These are phyloP conservation scores for Chloropsis cyanopogon DNA, from an alignment of 2,113 vertebrate species.

Conservation along the genomic window DNA sequence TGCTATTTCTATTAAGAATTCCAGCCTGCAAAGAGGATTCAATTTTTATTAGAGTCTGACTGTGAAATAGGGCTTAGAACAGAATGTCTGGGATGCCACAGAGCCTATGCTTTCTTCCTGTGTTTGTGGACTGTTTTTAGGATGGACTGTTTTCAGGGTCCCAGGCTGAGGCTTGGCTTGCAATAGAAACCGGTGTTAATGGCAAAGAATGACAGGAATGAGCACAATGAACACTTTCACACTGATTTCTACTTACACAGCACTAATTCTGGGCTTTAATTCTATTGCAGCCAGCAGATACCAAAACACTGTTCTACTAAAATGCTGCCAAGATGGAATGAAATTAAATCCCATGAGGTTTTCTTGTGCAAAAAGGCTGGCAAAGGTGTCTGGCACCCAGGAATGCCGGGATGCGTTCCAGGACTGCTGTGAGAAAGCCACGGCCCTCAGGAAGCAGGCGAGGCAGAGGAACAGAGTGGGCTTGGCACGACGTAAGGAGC, in stretches of 20 bases:
- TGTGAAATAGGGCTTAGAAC: not conserved
- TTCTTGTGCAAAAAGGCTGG: conserved; percentile 1
- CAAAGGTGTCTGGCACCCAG: not conserved
- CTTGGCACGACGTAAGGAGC: conserved; percentile 66
- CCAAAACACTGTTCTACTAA: not conserved
- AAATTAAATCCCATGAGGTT: conserved; percentile 34
- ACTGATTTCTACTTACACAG: not conserved
- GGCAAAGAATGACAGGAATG: not conserved
- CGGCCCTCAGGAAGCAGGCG: not conserved
- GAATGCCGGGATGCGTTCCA: not conserved
- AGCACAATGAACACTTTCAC: not conserved
- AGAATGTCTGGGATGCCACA: not conserved
- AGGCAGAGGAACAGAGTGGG: not conserved
- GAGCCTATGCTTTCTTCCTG: not conserved
- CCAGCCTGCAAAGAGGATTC: not conserved
- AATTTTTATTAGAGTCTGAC: not conserved
- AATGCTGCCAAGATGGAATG: conserved; percentile 66
- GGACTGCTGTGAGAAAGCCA: conserved; percentile 46
- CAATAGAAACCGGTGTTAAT: not conserved
- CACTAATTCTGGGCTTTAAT: not conserved
- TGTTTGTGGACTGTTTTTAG: not conserved
- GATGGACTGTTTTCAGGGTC: not conserved
- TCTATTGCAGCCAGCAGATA: conserved; percentile 54
- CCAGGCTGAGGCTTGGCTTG: not conserved
- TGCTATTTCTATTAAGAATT: not conserved